Conservation (phyloP, 2,113 vertebrate genomes). For the Trochalopteron elliotii region DNA sequence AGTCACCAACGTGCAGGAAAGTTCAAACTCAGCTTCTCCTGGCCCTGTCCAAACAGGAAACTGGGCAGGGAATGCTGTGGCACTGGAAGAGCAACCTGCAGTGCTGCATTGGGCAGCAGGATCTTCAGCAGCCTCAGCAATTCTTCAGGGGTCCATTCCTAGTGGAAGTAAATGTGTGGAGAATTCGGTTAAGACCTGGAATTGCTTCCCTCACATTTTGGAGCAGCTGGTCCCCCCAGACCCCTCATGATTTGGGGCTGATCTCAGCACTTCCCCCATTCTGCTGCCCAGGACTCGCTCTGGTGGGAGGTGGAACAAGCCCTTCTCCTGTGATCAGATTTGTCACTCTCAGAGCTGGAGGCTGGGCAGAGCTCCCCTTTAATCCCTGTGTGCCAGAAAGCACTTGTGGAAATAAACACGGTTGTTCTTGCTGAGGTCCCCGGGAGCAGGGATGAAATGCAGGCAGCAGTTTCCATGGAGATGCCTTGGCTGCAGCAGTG, state of each 20-base stretch:
- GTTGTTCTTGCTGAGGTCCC: background rate
- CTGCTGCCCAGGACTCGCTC: background rate
- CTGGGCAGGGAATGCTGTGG: background rate
- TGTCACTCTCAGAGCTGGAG: background rate
- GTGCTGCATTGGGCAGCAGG: background rate
- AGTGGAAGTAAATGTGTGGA: background rate
- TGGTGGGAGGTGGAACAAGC: fast-evolving
- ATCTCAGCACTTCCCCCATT: fast-evolving
- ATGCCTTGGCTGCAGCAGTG: background rate
- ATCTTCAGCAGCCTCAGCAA: background rate
- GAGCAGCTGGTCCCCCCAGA: background rate
- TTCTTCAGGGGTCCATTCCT: background rate
- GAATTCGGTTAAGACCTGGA: background rate
- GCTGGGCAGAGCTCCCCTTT: background rate
- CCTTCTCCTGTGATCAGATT: background rate
- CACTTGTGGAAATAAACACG: background rate
- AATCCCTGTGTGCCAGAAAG: background rate
- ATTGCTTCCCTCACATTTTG: background rate
- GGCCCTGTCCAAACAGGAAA: no score
- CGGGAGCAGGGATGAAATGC: background rate
- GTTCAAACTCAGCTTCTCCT: background rate
- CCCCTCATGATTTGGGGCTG: background rate
- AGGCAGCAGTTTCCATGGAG: background rate
- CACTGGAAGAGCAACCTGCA: background rate
- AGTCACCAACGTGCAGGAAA: fast-evolving